A percentile compares a stretch with the other conserved stretches of the same genome.
These are phyloP conservation scores for Edolisoma coerulescens DNA, from an alignment of 2,113 vertebrate genomes.

Conservation along the genomic window DNA sequence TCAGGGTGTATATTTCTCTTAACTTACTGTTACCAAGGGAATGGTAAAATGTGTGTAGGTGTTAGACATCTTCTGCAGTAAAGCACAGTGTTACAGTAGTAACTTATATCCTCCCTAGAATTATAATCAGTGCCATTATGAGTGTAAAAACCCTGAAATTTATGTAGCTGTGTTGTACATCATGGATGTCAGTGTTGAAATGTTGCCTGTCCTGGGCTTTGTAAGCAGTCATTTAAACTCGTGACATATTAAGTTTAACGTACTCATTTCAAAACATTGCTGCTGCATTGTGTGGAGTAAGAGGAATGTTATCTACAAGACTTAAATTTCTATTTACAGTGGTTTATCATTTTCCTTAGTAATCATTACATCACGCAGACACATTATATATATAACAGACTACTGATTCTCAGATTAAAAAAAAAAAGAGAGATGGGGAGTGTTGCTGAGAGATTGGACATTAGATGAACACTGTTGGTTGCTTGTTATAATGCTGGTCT, in stretches of 20 bases:
- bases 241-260: neutral
- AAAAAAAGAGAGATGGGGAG: accelerated
- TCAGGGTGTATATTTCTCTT: neutral
- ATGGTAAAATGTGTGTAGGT: neutral
- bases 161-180: neutral
- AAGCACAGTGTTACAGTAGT: neutral
- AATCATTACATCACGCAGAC: neutral
- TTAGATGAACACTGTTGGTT: neutral
- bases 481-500: neutral
- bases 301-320: neutral
- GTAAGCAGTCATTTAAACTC: neutral
- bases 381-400: neutral
- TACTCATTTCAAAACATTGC: neutral
- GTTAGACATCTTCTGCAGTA: neutral
- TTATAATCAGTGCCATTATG: neutral
- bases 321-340: neutral
- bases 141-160: neutral
- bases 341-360: neutral
- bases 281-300: neutral
- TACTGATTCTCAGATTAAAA: neutral
- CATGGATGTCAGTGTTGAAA: neutral
- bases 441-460: neutral
- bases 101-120: neutral
- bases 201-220: neutral
- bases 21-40: neutral